Evolutionary conservation across 2,113 vertebrate species (phyloP), one percentile per base, ranked within the genome.

Genomic region (Fregata magnificens): DNA sequence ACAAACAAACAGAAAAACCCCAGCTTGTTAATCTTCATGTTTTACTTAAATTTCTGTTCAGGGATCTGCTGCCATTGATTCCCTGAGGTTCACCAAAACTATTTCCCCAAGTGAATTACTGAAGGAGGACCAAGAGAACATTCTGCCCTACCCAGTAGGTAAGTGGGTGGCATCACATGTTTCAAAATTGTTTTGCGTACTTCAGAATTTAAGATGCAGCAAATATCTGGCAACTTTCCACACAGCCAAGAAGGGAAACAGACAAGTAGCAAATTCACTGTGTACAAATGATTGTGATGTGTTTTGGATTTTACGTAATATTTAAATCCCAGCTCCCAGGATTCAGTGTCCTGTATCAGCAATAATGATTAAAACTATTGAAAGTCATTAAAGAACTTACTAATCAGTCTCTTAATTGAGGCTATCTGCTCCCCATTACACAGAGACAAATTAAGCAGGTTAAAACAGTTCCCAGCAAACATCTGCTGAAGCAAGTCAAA

Each of bases 301-400:
- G 66, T 9, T 72, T 90, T 32, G 63, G 72, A 21, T 87, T 94
- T 93, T 81, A 91, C 29, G 5, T 40, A 66, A 38, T 67, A 22
- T 49, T 96, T 82, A 92, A 91, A 97, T 79, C 81, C 76, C 94
- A 82, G 62, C 21, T 93, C 91, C 86, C 72, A 42, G 69, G 44
- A 86, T 69, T 87, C 96, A 79, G 58, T 13, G 4, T 88, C 97
- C 93, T 93, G 58, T 88, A 86, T 91, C 96, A 96, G 89, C 94
- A 97, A 58, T 93, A 97, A 97, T 82, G 79, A 97, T 84, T 80
- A 67, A 83, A 97, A 97, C 92, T 96, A 97, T 12, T 92, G 93
- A 89, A 98, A 98, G 95, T 94, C 98, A 96, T 98, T 98, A 97
- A 95, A 97, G 88, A 98, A 97, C 86, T 98, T 97, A 66, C 93